Evolutionary conservation across 2,888 invertebrate genomes (phyloP), one percentile per base, ranked within the genome.

Genomic region (Hypena proboscidalis): DNA sequence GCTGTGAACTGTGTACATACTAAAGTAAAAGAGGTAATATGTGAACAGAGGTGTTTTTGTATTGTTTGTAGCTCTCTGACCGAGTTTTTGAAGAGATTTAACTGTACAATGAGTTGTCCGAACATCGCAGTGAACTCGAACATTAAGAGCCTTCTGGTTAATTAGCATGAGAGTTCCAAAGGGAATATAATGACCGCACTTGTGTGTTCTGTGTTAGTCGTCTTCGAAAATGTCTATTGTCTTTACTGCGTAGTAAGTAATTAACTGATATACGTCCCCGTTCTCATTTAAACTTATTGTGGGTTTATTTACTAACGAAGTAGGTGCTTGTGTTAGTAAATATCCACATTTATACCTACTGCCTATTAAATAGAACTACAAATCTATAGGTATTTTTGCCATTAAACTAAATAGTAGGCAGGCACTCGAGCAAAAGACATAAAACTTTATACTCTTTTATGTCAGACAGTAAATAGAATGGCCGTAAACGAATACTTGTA

Each of bases 101-200:
- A 65, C 62, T 58, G 51, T 64, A 36, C 49, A 30, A 49, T 60
- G 52, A 64, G 57, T 60, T 50, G 49, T 61, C 57, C 53, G 61
- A 56, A 58, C 50, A 54, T 51, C 56, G 56, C 50, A 51, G 57
- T 71, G 70, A 70, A 70, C 57, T 67, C 72, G 70, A 72, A 65
- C 67, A 67, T 59, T 59, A 64, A 65, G 64, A 58, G 58, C 46
- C 49, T 53, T 58, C 38, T 56, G 55, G 64, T 59, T 62, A 68
- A 59, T 70, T 67, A 66, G 59, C 62, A 64, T 70, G 64, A 58
- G 58, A 55, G 61, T 59, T 60, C 41, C 29, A 31, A 38, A 39
- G 42, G 37, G 43, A 15, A 29, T 32, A 46, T 60, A 60, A 56
- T 52, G 51, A 60, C 58, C 52, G 44, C 44, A 54, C 39, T 59